Evolutionary conservation across 2,888 invertebrate species (phyloP).

Genomic region (Bruchidius siliquastri): DNA sequence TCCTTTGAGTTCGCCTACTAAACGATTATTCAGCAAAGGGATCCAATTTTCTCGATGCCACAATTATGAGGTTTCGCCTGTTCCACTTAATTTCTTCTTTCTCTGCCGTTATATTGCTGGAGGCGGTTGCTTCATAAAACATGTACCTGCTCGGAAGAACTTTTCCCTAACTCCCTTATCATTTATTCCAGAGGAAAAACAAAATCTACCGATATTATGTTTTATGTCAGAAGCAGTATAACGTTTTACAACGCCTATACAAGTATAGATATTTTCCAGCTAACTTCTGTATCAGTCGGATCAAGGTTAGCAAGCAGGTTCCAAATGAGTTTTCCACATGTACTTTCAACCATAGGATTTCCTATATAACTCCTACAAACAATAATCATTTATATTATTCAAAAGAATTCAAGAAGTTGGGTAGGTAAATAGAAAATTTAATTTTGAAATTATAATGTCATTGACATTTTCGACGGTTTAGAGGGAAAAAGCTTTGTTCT

Average conservation of each 20-base stretch:
- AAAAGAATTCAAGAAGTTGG: no score
- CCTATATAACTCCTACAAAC: no score
- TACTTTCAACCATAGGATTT: no score
- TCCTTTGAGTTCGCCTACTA: not conserved
- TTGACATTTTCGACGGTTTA: no score
- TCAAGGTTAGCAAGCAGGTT: not conserved
- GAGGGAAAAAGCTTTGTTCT: no score
- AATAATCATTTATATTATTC: no score
- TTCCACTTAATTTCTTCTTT: not conserved
- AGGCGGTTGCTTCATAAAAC: not conserved
- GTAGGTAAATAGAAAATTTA: no score
- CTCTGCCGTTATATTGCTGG: not conserved
- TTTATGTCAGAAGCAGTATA: not conserved
- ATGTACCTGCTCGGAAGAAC: not conserved
- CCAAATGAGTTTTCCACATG: no score
- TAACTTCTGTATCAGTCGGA: not conserved
- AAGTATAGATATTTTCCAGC: not conserved
- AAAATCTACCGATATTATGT: not conserved
- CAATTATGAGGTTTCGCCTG: not conserved
- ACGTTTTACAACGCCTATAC: no score
- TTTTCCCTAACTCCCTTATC: not conserved
- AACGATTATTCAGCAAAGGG: not conserved
- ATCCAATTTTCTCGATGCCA: not conserved
- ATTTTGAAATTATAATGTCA: no score
- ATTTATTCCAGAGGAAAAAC: not conserved